These are phyloP conservation scores for Orthosia gracilis DNA, from an alignment of 2,888 invertebrate genomes.

Conservation along the genomic window DNA sequence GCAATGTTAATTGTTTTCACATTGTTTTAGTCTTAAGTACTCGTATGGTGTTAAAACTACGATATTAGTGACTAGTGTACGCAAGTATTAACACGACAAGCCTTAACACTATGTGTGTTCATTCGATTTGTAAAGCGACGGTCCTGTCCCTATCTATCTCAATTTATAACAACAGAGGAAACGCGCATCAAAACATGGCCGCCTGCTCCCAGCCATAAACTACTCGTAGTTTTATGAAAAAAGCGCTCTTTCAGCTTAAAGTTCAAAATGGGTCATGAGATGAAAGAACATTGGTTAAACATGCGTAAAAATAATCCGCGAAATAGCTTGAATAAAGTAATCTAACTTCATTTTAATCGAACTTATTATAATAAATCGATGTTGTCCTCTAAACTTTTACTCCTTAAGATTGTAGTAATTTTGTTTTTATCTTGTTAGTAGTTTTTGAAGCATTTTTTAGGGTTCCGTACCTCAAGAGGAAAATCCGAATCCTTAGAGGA, in stretches of 20 bases:
- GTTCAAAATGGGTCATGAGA: conserved; percentile 4
- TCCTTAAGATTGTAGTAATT: conserved; percentile 8
- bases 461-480: no score
- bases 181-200: not conserved
- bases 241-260: conserved; percentile 7
- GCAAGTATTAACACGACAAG: not conserved
- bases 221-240: not conserved
- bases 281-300: conserved; percentile 9
- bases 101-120: not conserved
- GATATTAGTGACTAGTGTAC: not conserved
- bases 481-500: no score
- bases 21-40: not conserved
- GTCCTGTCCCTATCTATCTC: not conserved
- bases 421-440: conserved; percentile 13
- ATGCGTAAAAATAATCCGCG: conserved; percentile 8
- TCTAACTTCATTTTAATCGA: conserved; percentile 14
- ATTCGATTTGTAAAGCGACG: not conserved
- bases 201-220: not conserved
- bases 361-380: conserved; percentile 12
- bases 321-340: conserved; percentile 15
- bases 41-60: not conserved
- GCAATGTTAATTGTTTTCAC: not conserved
- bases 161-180: conserved; percentile 2
- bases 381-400: conserved; percentile 18
- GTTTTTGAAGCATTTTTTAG: conserved; percentile 13